These are phyloP conservation scores for Rhogogaster chlorosoma DNA, from an alignment of 2,888 invertebrate genomes.

Conservation along the genomic window DNA sequence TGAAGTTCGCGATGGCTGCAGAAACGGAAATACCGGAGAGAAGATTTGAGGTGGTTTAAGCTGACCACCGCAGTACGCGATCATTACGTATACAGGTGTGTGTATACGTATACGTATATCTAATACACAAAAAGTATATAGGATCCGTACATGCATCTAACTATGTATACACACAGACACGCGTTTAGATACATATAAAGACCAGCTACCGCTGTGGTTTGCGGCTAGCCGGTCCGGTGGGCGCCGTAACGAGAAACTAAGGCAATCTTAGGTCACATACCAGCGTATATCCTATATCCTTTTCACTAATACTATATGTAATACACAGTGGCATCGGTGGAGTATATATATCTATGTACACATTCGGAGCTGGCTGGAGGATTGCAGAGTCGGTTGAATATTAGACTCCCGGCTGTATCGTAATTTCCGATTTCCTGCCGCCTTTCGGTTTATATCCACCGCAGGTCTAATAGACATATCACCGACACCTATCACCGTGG, in stretches of 20 bases:
- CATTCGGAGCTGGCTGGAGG: neutral
- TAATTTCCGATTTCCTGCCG: conserved; percentile 68
- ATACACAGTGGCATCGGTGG: neutral
- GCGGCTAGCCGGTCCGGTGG: conserved; percentile 72
- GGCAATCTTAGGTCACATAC: conserved; percentile 58
- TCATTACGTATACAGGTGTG: conserved; percentile 24
- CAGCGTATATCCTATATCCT: conserved; percentile 49
- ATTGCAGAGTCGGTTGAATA: conserved; percentile 1
- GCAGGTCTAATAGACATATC: conserved; percentile 54
- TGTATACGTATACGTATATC: neutral
- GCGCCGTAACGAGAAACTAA: conserved; percentile 66
- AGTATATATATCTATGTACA: neutral
- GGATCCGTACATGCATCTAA: neutral
- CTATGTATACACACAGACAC: conserved; percentile 19
- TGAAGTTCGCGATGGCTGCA: neutral
- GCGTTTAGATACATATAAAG: conserved; percentile 20
- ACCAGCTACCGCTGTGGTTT: conserved; percentile 66
- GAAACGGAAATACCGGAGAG: conserved; percentile 19
- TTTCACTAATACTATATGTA: neutral
- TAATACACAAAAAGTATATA: neutral
- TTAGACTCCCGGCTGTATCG: conserved; percentile 51
- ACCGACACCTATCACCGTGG: conserved; percentile 50
- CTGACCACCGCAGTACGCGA: conserved; percentile 30
- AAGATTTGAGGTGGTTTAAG: conserved; percentile 48
- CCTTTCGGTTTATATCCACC: conserved; percentile 43